Conservation (phyloP, 1,140 invertebrate species). For the Diorhabda sublineata region DNA sequence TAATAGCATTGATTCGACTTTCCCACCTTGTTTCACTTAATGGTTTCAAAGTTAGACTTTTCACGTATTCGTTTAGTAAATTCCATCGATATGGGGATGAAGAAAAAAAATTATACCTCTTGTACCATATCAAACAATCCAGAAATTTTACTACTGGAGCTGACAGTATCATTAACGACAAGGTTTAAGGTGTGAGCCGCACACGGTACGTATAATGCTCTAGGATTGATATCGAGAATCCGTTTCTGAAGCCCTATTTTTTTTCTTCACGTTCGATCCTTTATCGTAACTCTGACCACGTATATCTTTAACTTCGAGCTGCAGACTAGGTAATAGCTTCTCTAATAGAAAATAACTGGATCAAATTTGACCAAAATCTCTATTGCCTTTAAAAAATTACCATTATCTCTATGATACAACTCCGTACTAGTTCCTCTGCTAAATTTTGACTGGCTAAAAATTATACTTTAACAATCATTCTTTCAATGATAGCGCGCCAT, state of each 20-base stretch:
- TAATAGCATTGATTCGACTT: neutral
- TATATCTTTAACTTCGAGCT: neutral
- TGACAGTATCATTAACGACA: neutral
- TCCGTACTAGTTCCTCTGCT: neutral
- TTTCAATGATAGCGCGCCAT: neutral
- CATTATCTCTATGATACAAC: neutral
- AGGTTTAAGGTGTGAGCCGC: neutral
- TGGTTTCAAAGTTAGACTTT: neutral
- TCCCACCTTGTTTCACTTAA: neutral
- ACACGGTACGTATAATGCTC: neutral
- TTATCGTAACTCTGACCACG: neutral
- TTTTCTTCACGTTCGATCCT: neutral
- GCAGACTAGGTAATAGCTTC: too few species aligned
- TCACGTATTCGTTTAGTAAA: neutral
- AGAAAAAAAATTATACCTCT: neutral
- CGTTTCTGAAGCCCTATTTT: neutral
- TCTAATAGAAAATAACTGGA: constrained; percentile 6
- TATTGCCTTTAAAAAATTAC: constrained; percentile 19
- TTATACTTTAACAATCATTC: too few species aligned
- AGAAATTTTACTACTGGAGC: neutral
- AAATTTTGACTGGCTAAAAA: neutral
- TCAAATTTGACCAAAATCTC: constrained; percentile 21
- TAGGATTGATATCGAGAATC: neutral
- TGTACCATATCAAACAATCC: neutral
- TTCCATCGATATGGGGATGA: neutral